phyloP scores from a whole-genome alignment of 2,888 invertebrate genomes.

The Petrophora chlorosata region DNA sequence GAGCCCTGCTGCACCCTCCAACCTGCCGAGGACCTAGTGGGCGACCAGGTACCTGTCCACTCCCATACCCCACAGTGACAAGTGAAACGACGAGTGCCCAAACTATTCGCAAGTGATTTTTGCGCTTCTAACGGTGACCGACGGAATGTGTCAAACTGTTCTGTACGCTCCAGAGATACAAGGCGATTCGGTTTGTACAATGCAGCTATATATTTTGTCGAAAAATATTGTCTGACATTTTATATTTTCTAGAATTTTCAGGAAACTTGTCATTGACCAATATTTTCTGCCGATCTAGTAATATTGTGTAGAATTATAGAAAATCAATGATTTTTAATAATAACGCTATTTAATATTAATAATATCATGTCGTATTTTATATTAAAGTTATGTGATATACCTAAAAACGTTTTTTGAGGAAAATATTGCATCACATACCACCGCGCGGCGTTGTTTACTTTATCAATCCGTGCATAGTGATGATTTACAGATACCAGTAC shows the following conservation, averaged over 20 bases:
- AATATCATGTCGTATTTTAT: no score
- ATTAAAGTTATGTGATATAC: not conserved
- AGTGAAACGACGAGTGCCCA: constrained; percentile 14
- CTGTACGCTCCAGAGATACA: constrained; percentile 39
- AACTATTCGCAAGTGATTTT: constrained; percentile 33
- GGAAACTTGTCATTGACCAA: not conserved
- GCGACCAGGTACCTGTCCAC: constrained; percentile 73
- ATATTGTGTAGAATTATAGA: no score
- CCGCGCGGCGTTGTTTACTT: constrained; percentile 22
- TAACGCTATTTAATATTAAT: no score
- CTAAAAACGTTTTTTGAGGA: not conserved
- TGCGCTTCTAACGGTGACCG: constrained; percentile 35
- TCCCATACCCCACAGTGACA: constrained; percentile 26
- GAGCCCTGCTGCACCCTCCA: constrained; percentile 77
- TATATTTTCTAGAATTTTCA: not conserved
- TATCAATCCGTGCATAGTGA: constrained; percentile 5
- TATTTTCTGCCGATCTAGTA: not conserved
- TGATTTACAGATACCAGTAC: constrained; percentile 10
- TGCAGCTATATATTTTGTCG: constrained; percentile 22
- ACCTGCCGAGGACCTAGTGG: constrained; percentile 78
- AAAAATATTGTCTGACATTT: not conserved
- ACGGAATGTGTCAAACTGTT: constrained; percentile 39
- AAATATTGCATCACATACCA: constrained; percentile 14
- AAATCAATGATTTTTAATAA: no score
- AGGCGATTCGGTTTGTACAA: constrained; percentile 49